Evolutionary conservation across 2,888 invertebrate genomes (phyloP).

Genomic region (Luffia ferchaultella): DNA sequence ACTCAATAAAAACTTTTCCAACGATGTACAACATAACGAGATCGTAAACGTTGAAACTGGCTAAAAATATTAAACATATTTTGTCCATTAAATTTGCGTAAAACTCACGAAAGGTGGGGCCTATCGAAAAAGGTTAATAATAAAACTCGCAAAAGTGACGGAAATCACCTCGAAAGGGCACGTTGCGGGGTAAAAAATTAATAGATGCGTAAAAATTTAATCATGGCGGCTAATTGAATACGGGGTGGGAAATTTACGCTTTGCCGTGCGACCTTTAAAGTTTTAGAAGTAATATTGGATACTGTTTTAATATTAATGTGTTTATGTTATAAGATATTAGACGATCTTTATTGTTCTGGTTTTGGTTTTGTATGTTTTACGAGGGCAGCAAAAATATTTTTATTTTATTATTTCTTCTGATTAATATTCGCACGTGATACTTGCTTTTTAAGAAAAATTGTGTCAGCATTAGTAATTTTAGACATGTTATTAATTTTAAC

Average conservation of each 20-base stretch:
- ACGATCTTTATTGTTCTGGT: too few species aligned
- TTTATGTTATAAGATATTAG: too few species aligned
- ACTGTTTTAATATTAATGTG: neutral
- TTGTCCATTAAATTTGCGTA: conserved; percentile 34
- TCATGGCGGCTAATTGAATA: conserved; percentile 35
- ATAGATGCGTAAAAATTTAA: conserved; percentile 42
- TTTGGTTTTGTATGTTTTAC: too few species aligned
- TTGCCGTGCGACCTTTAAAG: conserved; percentile 1
- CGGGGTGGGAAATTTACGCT: conserved; percentile 9
- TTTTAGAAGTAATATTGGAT: neutral
- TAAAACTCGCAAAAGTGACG: conserved; percentile 29
- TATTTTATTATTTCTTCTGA: too few species aligned
- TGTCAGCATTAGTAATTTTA: too few species aligned
- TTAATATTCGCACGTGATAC: too few species aligned
- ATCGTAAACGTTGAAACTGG: neutral
- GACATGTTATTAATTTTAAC: too few species aligned
- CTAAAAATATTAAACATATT: conserved; percentile 27
- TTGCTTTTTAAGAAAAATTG: too few species aligned
- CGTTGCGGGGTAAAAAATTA: conserved; percentile 25
- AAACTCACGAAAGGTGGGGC: conserved; percentile 32
- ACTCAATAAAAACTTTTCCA: too few species aligned
- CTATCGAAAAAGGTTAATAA: conserved; percentile 24
- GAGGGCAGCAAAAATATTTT: too few species aligned
- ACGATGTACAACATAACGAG: neutral
- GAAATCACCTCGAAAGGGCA: conserved; percentile 15